phyloP scores from a whole-genome alignment of 2,797 vertebrate species.

The Chiroxiphia lanceolata region DNA sequence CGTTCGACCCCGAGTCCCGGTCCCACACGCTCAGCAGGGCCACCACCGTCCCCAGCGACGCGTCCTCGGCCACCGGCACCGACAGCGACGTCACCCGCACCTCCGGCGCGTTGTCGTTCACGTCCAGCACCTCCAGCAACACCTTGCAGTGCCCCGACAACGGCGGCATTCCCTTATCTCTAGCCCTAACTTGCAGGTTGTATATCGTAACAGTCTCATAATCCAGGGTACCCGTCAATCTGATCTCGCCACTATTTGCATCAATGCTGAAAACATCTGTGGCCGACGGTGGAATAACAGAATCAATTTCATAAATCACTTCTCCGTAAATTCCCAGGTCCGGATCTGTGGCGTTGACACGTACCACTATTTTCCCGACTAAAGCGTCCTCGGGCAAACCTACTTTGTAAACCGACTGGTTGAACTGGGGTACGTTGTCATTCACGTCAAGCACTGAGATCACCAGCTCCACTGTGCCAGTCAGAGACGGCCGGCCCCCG shows the following conservation, averaged over 20 bases:
- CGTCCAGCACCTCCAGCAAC: conserved; percentile 63
- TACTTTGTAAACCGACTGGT: conserved; percentile 72
- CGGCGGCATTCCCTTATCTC: no score
- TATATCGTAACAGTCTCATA: no score
- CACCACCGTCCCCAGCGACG: conserved; percentile 73
- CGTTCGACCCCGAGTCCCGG: conserved; percentile 74
- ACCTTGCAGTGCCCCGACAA: not conserved
- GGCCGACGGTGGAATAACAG: no score
- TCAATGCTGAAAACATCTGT: no score
- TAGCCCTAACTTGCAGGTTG: no score
- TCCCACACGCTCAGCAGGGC: conserved; percentile 78
- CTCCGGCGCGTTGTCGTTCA: conserved; percentile 68
- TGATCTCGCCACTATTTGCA: no score
- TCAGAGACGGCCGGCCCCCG: conserved; percentile 78
- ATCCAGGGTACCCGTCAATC: no score
- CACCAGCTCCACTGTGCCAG: conserved; percentile 72
- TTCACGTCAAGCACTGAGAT: conserved; percentile 80
- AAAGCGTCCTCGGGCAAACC: no score
- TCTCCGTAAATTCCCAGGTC: no score
- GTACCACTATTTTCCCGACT: no score
- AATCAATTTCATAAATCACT: no score
- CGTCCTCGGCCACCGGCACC: conserved; percentile 70
- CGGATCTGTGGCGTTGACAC: no score
- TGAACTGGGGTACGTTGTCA: conserved; percentile 81
- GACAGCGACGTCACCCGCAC: conserved; percentile 77